A percentile compares a stretch with the other conserved stretches of the same genome.
These are phyloP conservation scores for Lithophane leautieri DNA, from an alignment of 2,888 invertebrate genomes.

Conservation along the genomic window DNA sequence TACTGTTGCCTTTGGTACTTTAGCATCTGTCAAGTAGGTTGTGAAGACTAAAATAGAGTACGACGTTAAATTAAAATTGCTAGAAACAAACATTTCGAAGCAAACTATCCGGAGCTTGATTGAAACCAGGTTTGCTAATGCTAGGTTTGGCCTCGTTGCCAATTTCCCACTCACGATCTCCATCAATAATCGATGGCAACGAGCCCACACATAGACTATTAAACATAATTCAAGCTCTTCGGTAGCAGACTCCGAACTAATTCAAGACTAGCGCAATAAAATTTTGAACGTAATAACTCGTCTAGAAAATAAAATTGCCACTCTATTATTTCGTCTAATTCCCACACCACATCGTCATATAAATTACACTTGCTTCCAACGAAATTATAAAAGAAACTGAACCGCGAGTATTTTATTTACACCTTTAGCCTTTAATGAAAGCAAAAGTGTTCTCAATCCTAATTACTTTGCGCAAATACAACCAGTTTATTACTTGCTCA, in stretches of 20 bases:
- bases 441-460: slow-evolving; percentile 66
- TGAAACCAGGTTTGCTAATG: slow-evolving; percentile 42
- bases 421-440: slow-evolving; percentile 63
- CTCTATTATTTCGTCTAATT: slow-evolving; percentile 59
- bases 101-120: slow-evolving; percentile 18
- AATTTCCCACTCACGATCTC: slow-evolving; percentile 57
- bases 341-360: slow-evolving; percentile 57
- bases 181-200: slow-evolving; percentile 53
- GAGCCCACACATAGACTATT: slow-evolving; percentile 46
- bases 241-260: slow-evolving; percentile 47
- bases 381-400: slow-evolving; percentile 55
- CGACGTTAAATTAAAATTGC: slow-evolving; percentile 10
- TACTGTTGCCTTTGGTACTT: slow-evolving; percentile 50
- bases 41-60: not conserved
- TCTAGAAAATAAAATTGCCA: slow-evolving; percentile 53
- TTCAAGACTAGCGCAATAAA: slow-evolving; percentile 51
- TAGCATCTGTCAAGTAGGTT: slow-evolving; percentile 21
- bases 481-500: slow-evolving; percentile 45
- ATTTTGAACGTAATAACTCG: slow-evolving; percentile 54
- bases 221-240: slow-evolving; percentile 55
- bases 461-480: slow-evolving; percentile 63
- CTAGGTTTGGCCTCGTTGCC: slow-evolving; percentile 28
- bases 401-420: slow-evolving; percentile 49
- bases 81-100: slow-evolving; percentile 24
- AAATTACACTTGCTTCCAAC: slow-evolving; percentile 51